These are phyloP conservation scores for Coenonympha glycerion DNA, from an alignment of 2,888 invertebrate species.

Conservation along the genomic window DNA sequence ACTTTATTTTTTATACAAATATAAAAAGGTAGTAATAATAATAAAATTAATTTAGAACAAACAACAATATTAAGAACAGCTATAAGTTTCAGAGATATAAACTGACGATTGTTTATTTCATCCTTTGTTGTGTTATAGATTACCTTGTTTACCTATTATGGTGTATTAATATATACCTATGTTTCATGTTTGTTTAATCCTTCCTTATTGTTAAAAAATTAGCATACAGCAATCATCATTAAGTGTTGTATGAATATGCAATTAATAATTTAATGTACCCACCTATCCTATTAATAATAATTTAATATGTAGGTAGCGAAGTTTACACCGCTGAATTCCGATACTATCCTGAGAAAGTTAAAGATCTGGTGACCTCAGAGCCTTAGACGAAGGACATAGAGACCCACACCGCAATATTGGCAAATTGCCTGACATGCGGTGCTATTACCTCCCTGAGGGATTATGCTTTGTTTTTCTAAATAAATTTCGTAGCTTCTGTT, in stretches of 20 bases:
- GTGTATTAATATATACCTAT: background rate
- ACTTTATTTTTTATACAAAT: no score
- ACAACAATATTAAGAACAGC: no score
- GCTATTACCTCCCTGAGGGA: conserved; percentile 33
- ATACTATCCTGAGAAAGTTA: background rate
- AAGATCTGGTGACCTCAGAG: background rate
- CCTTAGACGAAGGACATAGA: conserved; percentile 30
- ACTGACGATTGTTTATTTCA: no score
- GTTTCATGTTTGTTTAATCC: background rate
- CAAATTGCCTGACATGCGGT: conserved; percentile 43
- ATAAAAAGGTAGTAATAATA: no score
- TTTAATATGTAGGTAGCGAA: no score
- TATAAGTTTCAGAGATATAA: no score
- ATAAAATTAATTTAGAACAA: no score
- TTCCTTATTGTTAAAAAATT: background rate
- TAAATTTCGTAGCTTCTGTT: no score
- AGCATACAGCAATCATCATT: no score
- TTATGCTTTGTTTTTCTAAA: conserved; percentile 15
- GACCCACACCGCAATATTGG: conserved; percentile 42
- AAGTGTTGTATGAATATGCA: no score
- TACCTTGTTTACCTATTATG: background rate
- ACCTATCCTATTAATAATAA: no score
- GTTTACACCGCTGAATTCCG: background rate
- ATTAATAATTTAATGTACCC: no score
- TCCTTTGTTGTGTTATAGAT: background rate